These are phyloP conservation scores for Protonemura montana DNA, from an alignment of 2,888 invertebrate genomes.

Conservation along the genomic window DNA sequence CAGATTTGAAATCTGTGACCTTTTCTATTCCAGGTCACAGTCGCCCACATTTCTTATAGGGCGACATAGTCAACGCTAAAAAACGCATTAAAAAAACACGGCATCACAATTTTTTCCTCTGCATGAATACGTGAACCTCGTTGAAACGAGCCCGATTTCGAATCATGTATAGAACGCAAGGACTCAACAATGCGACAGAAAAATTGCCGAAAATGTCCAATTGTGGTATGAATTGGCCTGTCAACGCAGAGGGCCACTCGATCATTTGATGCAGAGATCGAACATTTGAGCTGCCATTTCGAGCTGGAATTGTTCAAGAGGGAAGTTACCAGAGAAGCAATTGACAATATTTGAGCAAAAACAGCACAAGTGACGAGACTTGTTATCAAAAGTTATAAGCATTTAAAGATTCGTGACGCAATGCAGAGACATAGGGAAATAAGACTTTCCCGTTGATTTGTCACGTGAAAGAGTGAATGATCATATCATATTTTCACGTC, in stretches of 20 bases:
- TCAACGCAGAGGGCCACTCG: constrained; percentile 33
- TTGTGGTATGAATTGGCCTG: constrained; percentile 19
- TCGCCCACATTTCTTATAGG: background rate
- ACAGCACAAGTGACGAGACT: background rate
- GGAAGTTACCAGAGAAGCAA: background rate
- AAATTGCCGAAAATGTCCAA: constrained; percentile 32
- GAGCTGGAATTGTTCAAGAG: background rate
- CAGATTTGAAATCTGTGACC: background rate
- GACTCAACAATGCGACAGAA: constrained; percentile 26
- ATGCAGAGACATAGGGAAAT: too few species aligned
- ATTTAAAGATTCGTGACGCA: too few species aligned
- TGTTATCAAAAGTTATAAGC: too few species aligned
- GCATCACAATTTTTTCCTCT: background rate
- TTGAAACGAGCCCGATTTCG: background rate
- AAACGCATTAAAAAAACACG: background rate
- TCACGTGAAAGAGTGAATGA: too few species aligned
- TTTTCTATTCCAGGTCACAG: background rate
- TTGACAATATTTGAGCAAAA: background rate
- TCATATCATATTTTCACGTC: too few species aligned
- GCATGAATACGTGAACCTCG: background rate
- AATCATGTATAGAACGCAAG: background rate
- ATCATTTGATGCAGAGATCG: constrained; percentile 29
- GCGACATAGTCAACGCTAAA: background rate
- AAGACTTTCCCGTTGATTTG: too few species aligned
- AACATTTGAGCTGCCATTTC: background rate